Conservation (phyloP, 2,113 vertebrate genomes). For the Rhinogobius similis region DNA sequence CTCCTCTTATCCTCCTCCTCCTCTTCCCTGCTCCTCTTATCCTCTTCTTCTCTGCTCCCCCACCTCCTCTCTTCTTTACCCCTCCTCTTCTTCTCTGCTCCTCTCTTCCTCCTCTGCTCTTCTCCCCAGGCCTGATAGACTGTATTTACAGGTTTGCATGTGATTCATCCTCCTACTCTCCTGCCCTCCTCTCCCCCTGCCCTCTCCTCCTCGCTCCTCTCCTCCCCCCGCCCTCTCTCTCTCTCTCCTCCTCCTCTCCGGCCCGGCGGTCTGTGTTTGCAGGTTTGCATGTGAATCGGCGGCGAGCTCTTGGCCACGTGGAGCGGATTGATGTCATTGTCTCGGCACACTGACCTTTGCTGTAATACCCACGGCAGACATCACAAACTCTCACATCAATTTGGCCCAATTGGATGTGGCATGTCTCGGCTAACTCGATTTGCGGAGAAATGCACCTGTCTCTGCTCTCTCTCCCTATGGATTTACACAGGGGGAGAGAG, state of each 20-base stretch:
- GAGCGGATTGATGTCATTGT: conserved; percentile 92
- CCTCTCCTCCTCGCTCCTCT: not conserved
- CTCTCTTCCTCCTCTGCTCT: no score
- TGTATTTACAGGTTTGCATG: no score
- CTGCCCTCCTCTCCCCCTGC: not conserved
- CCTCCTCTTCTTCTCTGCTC: no score
- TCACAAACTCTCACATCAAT: conserved; percentile 99
- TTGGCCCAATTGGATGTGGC: conserved; percentile 99
- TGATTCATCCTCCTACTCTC: no score
- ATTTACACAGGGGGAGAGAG: conserved; percentile 80
- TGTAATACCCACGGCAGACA: conserved; percentile 97
- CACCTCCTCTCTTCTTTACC: no score
- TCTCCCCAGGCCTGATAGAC: no score
- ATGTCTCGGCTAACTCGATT: conserved; percentile 99
- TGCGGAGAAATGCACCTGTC: conserved; percentile 99
- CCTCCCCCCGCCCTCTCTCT: conserved; percentile 28
- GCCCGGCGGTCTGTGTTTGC: conserved; percentile 46
- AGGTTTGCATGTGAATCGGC: conserved; percentile 72
- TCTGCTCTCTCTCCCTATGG: conserved; percentile 98
- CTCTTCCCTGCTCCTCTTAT: no score
- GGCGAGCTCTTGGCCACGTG: conserved; percentile 70
- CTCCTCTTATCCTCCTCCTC: conserved; percentile 33
- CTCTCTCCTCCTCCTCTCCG: conserved; percentile 43
- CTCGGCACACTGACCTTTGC: conserved; percentile 97
- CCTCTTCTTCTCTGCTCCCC: no score